A percentile compares a stretch with the other conserved stretches of the same genome.
Conservation (phyloP, 2,888 invertebrate species). For the Chymomyza amoena region DNA sequence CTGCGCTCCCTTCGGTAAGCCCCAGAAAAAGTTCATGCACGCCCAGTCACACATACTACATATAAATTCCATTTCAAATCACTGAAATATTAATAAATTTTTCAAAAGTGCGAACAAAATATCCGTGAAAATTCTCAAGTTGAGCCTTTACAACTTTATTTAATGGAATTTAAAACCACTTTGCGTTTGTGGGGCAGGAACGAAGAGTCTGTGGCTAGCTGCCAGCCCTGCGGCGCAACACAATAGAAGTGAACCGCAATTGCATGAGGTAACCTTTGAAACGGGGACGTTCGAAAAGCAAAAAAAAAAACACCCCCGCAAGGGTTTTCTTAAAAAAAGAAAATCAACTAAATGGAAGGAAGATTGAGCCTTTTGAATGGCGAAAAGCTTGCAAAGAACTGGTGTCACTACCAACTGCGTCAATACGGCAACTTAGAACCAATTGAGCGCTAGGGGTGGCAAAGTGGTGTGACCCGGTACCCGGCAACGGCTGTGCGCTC, state of each 20-base stretch:
- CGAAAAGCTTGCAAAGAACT: conserved; percentile 51
- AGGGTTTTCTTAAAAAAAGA: conserved; percentile 12
- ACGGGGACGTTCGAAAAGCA: conserved; percentile 12
- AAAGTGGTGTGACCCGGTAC: neutral
- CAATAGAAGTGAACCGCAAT: conserved; percentile 56
- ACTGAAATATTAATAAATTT: conserved; percentile 76
- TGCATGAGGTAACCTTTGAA: conserved; percentile 72
- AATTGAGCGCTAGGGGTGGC: conserved; percentile 52
- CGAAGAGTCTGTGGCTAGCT: conserved; percentile 32
- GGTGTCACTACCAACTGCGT: conserved; percentile 72
- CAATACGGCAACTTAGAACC: conserved; percentile 70
- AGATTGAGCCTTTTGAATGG: neutral
- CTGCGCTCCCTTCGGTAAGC: conserved; percentile 18
- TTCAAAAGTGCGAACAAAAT: conserved; percentile 75
- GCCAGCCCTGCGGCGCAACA: conserved; percentile 54
- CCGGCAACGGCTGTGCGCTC: neutral
- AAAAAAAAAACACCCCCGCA: conserved; percentile 41
- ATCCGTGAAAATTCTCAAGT: conserved; percentile 71
- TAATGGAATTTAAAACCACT: conserved; percentile 78
- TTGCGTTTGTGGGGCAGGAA: conserved; percentile 35
- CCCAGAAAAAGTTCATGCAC: neutral
- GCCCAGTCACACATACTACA: conserved; percentile 34
- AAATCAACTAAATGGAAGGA: conserved; percentile 22
- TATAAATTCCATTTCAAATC: conserved; percentile 72
- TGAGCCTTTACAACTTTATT: conserved; percentile 71